phyloP scores from a whole-genome alignment of 2,888 invertebrate genomes.

The Pollenia labialis region DNA sequence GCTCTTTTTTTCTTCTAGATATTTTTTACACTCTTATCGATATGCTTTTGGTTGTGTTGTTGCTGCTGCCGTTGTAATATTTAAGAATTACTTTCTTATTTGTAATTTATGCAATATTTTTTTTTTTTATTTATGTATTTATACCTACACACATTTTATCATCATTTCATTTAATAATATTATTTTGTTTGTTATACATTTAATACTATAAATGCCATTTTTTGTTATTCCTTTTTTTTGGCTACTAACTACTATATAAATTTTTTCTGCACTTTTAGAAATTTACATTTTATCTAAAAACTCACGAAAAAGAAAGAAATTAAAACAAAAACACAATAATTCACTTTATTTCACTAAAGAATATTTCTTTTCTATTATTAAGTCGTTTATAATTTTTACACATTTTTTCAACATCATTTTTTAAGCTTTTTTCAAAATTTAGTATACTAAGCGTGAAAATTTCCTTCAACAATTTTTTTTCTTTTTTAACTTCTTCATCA shows the following conservation, averaged over 20 bases:
- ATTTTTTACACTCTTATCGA: constrained; percentile 75
- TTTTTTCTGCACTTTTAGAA: constrained; percentile 59
- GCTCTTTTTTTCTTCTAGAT: constrained; percentile 51
- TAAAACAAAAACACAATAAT: background rate
- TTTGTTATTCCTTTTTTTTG: constrained; percentile 73
- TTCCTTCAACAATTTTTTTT: constrained; percentile 68
- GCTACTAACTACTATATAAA: constrained; percentile 67
- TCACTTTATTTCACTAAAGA: background rate
- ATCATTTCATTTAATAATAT: constrained; percentile 49
- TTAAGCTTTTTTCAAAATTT: constrained; percentile 53
- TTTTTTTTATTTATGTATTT: constrained; percentile 49
- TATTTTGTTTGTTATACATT: constrained; percentile 64
- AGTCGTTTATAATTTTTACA: too few species aligned
- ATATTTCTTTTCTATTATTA: background rate
- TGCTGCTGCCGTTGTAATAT: constrained; percentile 50
- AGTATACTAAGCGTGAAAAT: constrained; percentile 71
- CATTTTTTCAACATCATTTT: background rate
- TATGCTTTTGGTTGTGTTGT: constrained; percentile 70
- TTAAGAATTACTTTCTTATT: constrained; percentile 52
- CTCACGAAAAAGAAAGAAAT: background rate
- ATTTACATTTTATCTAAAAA: constrained; percentile 70
- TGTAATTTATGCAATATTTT: constrained; percentile 50
- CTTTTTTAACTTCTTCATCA: constrained; percentile 14
- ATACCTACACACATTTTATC: constrained; percentile 59
- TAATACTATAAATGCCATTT: constrained; percentile 72